Evolutionary conservation across 2,888 invertebrate species (phyloP), one percentile per base, ranked within the genome.

Genomic region (Selenia dentaria): DNA sequence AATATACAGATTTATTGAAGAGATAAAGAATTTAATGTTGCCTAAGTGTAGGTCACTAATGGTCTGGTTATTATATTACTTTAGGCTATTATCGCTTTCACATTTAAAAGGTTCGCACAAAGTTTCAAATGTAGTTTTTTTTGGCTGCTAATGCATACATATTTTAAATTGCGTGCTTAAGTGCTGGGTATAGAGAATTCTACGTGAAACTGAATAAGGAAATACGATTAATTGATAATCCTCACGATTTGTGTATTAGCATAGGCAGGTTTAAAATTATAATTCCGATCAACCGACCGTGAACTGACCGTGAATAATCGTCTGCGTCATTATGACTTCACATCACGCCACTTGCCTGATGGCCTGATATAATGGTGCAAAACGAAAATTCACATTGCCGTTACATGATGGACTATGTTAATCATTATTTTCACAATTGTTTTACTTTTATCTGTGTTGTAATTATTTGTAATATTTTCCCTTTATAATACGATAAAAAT

Each of bases 271-370:
- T 52, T 26, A 39, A 46, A 20, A 42, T 39, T 46, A 48, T 47
- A 29, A 29, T 33, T 27, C 31, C 26, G 37, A 51, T 49, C 38
- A 38, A 33, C 29, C 42, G 62, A 47, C 65, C 62, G 51, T 67
- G 62, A 61, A 60, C 61, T 56, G 59, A 54, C 59, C 63, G 53
- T 57, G 53, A 51, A 48, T 31, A 45, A 45, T 51, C n/a, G 45
- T 44, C 36, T 50, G 29, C 50, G 50, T 56, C 51, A 59, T 49
- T 26, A 51, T 54, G 41, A 48, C 43, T 37, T 53, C 45, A 54
- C 47, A 58, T 59, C 58, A 57, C 62, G 55, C 58, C 59, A 58
- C 55, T 8, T 2, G 8, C 22, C 8, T 6, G 2, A 22, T 57
- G 32, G 24, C 12, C 42, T 44, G 45, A 36, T 46, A 22, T 13